A percentile compares a stretch with the other conserved stretches of the same genome.
Conservation (phyloP, 2,113 vertebrate species). For the Tyto alba region DNA sequence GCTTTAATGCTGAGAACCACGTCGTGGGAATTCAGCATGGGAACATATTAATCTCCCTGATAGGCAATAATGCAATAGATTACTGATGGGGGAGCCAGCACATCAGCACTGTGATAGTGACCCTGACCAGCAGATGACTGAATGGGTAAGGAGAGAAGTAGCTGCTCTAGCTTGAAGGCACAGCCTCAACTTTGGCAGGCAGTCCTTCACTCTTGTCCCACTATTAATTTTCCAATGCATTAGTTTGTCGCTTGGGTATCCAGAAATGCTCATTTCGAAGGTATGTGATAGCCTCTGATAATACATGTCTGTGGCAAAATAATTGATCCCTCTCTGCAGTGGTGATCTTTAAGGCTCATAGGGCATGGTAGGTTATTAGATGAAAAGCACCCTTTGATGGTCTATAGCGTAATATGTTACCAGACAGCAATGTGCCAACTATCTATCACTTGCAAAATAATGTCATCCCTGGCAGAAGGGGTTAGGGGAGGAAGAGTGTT, state of each 20-base stretch:
- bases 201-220: slow-evolving; percentile 47
- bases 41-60: slow-evolving; percentile 23
- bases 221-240: slow-evolving; percentile 56
- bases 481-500: neutral
- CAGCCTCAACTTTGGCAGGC: slow-evolving; percentile 26
- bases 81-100: slow-evolving; percentile 19
- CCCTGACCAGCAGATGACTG: slow-evolving; percentile 66
- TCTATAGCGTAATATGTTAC: neutral
- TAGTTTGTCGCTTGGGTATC: slow-evolving; percentile 42
- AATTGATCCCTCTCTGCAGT: slow-evolving; percentile 56
- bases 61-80: slow-evolving; percentile 48
- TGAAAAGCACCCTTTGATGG: slow-evolving; percentile 38
- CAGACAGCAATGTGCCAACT: slow-evolving; percentile 17
- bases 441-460: slow-evolving; percentile 46
- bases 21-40: slow-evolving; percentile 27
- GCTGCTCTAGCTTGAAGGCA: slow-evolving; percentile 14
- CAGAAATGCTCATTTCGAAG: slow-evolving; percentile 58
- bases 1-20: slow-evolving; percentile 1
- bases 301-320: slow-evolving; percentile 61
- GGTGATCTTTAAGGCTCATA: slow-evolving; percentile 48
- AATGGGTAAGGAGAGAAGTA: slow-evolving; percentile 19
- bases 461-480: slow-evolving; percentile 12
- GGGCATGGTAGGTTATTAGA: slow-evolving; percentile 57
- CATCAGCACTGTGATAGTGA: slow-evolving; percentile 9
- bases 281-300: slow-evolving; percentile 59